Percentiles rank a stretch among this genome's conserved stretches.
These are phyloP conservation scores for Chanos chanos DNA, from an alignment of 2,797 vertebrate genomes.

Conservation along the genomic window DNA sequence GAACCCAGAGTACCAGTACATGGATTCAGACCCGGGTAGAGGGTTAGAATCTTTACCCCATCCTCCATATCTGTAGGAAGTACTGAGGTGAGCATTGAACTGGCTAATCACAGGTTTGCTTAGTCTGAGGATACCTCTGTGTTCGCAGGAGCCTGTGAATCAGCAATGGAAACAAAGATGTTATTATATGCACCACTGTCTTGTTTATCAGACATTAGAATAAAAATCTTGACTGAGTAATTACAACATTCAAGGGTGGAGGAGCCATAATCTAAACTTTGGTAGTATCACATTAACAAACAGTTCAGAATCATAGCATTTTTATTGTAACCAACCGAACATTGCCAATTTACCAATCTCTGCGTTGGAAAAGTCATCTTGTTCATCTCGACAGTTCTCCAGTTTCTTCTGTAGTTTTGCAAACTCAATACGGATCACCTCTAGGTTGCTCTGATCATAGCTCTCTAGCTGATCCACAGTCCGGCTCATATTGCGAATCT, in stretches of 20 bases:
- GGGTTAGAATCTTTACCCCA: constrained; percentile 72
- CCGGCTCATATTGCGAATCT: constrained; percentile 81
- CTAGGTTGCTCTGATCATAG: constrained; percentile 66
- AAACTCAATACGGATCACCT: constrained; percentile 64
- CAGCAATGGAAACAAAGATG: not conserved
- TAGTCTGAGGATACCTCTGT: constrained; percentile 59
- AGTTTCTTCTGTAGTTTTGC: constrained; percentile 68
- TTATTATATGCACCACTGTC: too few species aligned
- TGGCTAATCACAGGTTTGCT: constrained; percentile 65
- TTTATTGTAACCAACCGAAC: too few species aligned
- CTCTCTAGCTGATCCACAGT: constrained; percentile 66
- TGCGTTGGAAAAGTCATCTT: constrained; percentile 49
- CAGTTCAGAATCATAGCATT: too few species aligned
- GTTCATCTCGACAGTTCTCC: constrained; percentile 60
- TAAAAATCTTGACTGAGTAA: not conserved
- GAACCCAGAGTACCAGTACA: constrained; percentile 63
- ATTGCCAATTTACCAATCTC: constrained; percentile 62
- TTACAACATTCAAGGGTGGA: not conserved
- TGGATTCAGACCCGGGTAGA: constrained; percentile 55
- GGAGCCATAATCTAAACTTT: not conserved
- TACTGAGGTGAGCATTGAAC: constrained; percentile 55
- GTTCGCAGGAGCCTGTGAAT: constrained; percentile 64
- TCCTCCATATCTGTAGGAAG: constrained; percentile 53
- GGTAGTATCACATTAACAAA: too few species aligned
- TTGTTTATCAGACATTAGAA: not conserved